These are phyloP conservation scores for Cyprichromis sp. DNA, from an alignment of 2,113 vertebrate species.

Conservation along the genomic window DNA sequence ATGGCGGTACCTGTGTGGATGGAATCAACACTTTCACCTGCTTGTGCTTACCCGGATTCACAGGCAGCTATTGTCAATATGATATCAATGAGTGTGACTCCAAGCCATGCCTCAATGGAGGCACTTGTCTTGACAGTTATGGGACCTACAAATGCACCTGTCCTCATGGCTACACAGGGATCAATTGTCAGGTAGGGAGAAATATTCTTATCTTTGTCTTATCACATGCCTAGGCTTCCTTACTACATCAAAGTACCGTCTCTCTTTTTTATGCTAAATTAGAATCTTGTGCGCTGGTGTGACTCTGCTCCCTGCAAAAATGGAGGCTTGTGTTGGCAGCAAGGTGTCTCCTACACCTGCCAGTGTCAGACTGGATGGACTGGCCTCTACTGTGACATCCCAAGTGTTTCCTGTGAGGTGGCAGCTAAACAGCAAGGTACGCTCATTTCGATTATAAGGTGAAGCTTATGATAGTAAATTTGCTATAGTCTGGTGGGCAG, in stretches of 20 bases:
- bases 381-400: constrained; percentile 89
- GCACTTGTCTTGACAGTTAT: constrained; percentile 91
- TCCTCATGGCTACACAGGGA: constrained; percentile 88
- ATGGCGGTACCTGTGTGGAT: constrained; percentile 89
- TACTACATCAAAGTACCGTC: not conserved
- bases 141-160: constrained; percentile 94
- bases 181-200: constrained; percentile 87
- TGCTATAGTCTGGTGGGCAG: not conserved
- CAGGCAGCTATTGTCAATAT: constrained; percentile 92
- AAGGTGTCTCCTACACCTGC: constrained; percentile 84
- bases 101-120: constrained; percentile 87
- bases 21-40: constrained; percentile 95
- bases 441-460: not conserved
- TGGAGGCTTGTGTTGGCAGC: constrained; percentile 89
- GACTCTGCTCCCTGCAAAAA: constrained; percentile 94
- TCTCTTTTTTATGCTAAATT: not conserved
- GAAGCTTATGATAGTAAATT: not conserved
- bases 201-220: not conserved
- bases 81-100: constrained; percentile 95
- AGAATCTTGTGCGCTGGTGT: constrained; percentile 95
- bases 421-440: constrained; percentile 87
- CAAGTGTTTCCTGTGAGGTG: constrained; percentile 93
- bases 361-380: constrained; percentile 93
- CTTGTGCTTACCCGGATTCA: constrained; percentile 85
- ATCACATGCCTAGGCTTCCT: too few relatives aligned